These are phyloP conservation scores for Corydoras maculifer DNA, from an alignment of 2,113 vertebrate species.

Conservation along the genomic window DNA sequence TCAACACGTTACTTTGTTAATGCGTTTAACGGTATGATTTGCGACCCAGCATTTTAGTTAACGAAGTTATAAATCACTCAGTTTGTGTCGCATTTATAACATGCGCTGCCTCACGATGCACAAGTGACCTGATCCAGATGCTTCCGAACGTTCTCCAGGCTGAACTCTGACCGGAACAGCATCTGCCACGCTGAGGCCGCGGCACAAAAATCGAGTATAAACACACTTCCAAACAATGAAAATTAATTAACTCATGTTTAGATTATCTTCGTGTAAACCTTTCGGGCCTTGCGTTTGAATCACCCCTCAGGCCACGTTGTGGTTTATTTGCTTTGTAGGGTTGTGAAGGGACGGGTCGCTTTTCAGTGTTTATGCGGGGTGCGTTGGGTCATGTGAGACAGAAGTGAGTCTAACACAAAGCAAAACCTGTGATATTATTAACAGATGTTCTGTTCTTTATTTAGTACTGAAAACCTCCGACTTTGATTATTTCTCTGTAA, in stretches of 20 bases:
- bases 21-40: slow-evolving; percentile 26
- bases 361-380: slow-evolving; percentile 13
- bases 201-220: slow-evolving; percentile 31
- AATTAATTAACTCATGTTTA: slow-evolving; percentile 44
- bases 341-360: slow-evolving; percentile 18
- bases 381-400: slow-evolving; percentile 9
- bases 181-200: slow-evolving; percentile 29
- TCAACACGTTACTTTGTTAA: slow-evolving; percentile 18
- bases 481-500: neutral
- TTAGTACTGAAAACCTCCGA: neutral
- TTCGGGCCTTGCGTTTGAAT: slow-evolving; percentile 29
- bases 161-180: slow-evolving; percentile 25
- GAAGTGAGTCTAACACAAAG: neutral
- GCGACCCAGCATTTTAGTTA: slow-evolving; percentile 34
- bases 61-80: slow-evolving; percentile 34
- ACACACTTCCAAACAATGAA: slow-evolving; percentile 49
- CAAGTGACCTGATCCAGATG: slow-evolving; percentile 40
- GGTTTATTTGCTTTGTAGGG: slow-evolving; percentile 42
- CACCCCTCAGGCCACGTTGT: slow-evolving; percentile 21
- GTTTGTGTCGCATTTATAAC: slow-evolving; percentile 49
- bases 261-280: slow-evolving; percentile 44
- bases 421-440: neutral
- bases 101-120: slow-evolving; percentile 52
- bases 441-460: slow-evolving; percentile 6
- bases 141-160: slow-evolving; percentile 11